Percentiles rank a stretch among this genome's conserved stretches.
Evolutionary conservation across 2,888 invertebrate genomes (phyloP).

Genomic region (Lithophane ornitopus): DNA sequence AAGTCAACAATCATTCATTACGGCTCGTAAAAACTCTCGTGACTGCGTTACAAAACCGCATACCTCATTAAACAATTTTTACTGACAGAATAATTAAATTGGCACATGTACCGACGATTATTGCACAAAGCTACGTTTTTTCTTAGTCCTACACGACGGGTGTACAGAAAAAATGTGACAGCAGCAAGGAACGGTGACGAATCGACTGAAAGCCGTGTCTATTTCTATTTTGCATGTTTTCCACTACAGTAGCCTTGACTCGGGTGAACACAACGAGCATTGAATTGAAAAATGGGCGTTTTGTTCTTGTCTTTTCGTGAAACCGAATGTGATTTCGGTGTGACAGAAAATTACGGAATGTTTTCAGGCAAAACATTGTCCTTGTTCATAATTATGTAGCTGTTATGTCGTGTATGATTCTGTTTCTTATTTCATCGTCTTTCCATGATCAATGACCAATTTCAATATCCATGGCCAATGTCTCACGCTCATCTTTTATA

Average conservation of each 20-base stretch:
- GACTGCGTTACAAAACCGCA: conserved; percentile 9
- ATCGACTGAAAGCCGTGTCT: conserved; percentile 69
- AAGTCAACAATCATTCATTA: conserved; percentile 3
- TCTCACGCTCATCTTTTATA: not conserved
- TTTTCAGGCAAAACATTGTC: conserved; percentile 32
- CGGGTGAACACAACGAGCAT: conserved; percentile 56
- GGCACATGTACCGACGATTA: conserved; percentile 17
- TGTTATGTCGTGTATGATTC: conserved; percentile 4
- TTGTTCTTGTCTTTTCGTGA: conserved; percentile 50
- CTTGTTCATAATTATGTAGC: conserved; percentile 5
- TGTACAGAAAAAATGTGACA: conserved; percentile 67
- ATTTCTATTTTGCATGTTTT: conserved; percentile 72
- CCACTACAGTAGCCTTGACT: conserved; percentile 72
- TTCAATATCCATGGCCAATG: not conserved
- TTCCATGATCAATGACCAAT: conserved; percentile 5
- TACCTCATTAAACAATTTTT: conserved; percentile 19
- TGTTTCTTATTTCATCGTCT: not conserved
- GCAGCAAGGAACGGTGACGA: conserved; percentile 66
- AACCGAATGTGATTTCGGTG: conserved; percentile 18
- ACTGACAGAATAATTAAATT: conserved; percentile 46
- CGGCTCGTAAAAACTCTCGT: not conserved
- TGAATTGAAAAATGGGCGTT: conserved; percentile 69
- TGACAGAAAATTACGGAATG: conserved; percentile 25
- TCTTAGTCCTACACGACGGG: conserved; percentile 43
- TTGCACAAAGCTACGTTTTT: conserved; percentile 18